Evolutionary conservation across 2,888 invertebrate genomes (phyloP).

Genomic region (Sesia apiformis): DNA sequence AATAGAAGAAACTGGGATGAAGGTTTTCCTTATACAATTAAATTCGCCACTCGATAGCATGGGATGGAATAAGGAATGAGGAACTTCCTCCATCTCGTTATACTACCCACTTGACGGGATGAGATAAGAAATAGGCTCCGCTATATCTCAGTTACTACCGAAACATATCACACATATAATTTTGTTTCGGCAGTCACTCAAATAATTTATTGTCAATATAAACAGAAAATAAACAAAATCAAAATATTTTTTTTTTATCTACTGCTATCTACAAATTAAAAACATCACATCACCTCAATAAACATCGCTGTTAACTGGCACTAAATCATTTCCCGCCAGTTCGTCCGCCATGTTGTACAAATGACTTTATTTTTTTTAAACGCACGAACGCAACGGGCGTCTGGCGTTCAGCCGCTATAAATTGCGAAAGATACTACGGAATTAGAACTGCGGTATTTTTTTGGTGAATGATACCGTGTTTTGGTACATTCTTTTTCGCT

Average conservation of each 20-base stretch:
- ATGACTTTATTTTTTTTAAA: constrained; percentile 5
- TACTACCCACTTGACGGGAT: no score
- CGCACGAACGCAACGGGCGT: neutral
- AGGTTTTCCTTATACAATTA: no score
- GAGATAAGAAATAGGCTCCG: no score
- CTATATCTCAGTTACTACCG: no score
- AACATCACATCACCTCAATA: neutral
- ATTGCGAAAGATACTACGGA: neutral
- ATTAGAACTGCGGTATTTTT: neutral
- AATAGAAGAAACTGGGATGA: no score
- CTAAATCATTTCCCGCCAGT: neutral
- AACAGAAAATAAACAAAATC: no score
- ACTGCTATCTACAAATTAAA: neutral
- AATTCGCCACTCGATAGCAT: no score
- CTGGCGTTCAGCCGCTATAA: neutral
- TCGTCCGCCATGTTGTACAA: constrained; percentile 7
- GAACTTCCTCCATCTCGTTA: no score
- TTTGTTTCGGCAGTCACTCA: no score
- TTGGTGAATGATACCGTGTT: neutral
- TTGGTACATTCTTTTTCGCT: neutral
- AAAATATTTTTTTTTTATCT: neutral
- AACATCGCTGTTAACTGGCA: neutral
- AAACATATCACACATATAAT: no score
- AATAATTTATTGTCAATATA: no score
- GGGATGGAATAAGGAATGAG: no score